Base-by-base conservation (phyloP, 2,888 invertebrate genomes). In the Ennomos fuscantarius region DNA sequence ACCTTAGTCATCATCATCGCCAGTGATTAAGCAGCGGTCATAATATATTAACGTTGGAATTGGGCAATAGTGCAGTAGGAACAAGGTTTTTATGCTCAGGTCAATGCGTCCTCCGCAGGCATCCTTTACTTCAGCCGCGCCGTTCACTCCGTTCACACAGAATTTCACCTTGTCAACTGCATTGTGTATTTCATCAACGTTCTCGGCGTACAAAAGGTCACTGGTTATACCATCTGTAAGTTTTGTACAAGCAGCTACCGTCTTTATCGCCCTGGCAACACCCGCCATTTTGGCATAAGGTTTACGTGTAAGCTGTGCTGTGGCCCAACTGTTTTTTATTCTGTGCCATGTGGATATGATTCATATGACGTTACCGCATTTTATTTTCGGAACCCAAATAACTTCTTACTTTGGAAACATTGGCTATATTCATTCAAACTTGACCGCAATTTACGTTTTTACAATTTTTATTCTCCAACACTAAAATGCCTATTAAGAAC, bases 141-240 rank as follows among this genome's bases (percentile, higher is more conserved):
- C 87, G 71, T 86, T 87, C 87, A 87, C 87, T 87, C 75, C 64
- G 75, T 79, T 59, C 53, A 49, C 58, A 74, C 78, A 73, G 80
- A 84, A 87, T 85, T 86, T 88, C 82, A 87, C 88, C 88, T 87
- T 87, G 87, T 78, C 81, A 79, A 80, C 79, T 75, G 75, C 76
- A 78, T 75, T 80, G 80, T 78, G 73, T 79, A 74, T 79, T 79
- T 78, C 79, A 74, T 78, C 80, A 78, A 74, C 75, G 75, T 74
- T 74, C 73, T 72, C 73, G 69, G 65, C 69, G 74, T 69, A 69
- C 71, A 66, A 77, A 79, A 78, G 79, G 79, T 79, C 78, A 76
- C 73, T 76, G 51, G 60, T 61, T 62, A 65, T 64, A 68, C 62
- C 68, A 65, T 68, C 68, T 68, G 65, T 65, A 63, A 62, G 55